These are phyloP conservation scores for Pinctada fucata DNA, from an alignment of 2,888 invertebrate species.

Conservation along the genomic window DNA sequence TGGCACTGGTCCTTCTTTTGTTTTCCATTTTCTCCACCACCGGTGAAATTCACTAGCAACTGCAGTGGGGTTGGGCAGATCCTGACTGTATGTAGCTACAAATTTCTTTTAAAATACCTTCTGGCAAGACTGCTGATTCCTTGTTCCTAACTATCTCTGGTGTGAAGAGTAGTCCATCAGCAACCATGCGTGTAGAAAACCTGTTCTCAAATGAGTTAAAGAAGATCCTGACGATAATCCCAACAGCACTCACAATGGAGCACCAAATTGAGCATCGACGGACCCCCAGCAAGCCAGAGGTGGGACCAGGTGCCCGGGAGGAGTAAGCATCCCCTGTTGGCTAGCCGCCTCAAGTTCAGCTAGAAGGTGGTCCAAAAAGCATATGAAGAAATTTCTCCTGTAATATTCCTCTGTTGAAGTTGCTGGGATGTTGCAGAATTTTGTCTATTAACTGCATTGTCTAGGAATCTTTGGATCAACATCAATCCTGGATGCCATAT, in stretches of 20 bases:
- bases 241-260: too few relatives aligned
- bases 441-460: neutral
- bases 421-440: slow-evolving; percentile 8
- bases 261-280: too few relatives aligned
- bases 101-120: neutral
- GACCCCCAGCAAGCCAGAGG: too few relatives aligned
- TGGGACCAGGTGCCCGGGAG: too few relatives aligned
- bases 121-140: neutral
- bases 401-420: slow-evolving; percentile 3
- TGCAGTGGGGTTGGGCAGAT: slow-evolving; percentile 5
- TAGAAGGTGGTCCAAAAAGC: neutral
- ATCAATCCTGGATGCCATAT: slow-evolving; percentile 6
- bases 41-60: slow-evolving; percentile 4
- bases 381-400: slow-evolving; percentile 2
- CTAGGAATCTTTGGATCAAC: slow-evolving; percentile 12
- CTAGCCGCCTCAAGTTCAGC: neutral
- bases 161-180: neutral
- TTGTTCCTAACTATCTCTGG: neutral
- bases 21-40: slow-evolving; percentile 5
- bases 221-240: too few relatives aligned
- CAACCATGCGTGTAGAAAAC: neutral
- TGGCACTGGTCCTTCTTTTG: slow-evolving; percentile 1
- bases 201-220: neutral
- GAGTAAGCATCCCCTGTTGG: too few relatives aligned
- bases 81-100: neutral